Evolutionary conservation across 2,888 invertebrate species (phyloP).

Genomic region (Meloe dianella): DNA sequence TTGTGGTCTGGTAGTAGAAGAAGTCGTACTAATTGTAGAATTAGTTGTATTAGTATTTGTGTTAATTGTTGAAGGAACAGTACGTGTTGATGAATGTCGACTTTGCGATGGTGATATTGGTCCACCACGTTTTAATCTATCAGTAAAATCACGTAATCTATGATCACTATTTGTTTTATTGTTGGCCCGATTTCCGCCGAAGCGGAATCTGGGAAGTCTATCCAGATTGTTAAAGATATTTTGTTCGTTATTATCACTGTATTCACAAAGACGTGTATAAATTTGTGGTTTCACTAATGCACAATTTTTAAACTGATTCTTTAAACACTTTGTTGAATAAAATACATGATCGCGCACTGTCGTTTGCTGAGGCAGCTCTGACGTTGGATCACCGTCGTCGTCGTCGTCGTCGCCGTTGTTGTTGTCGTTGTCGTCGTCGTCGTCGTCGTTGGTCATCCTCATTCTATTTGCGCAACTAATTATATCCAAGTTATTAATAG

Average conservation of each 20-base stretch:
- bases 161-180: conserved; percentile 66
- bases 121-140: conserved; percentile 70
- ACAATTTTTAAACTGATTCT: conserved; percentile 55
- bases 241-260: conserved; percentile 49
- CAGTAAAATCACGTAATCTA: conserved; percentile 76
- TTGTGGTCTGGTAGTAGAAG: conserved; percentile 25
- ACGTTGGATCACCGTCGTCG: conserved; percentile 52
- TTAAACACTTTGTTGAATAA: conserved; percentile 52
- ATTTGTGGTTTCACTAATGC: conserved; percentile 56
- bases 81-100: conserved; percentile 43
- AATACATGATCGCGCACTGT: conserved; percentile 56
- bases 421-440: conserved; percentile 1
- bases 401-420: background rate
- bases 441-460: conserved; percentile 50
- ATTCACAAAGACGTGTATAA: conserved; percentile 53
- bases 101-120: conserved; percentile 56
- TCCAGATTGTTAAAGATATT: conserved; percentile 71
- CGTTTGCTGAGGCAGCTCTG: conserved; percentile 54
- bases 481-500: conserved; percentile 61
- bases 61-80: background rate
- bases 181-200: conserved; percentile 64
- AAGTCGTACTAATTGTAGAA: background rate
- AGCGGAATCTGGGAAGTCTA: conserved; percentile 79
- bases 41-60: too few relatives aligned
- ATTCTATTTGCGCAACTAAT: conserved; percentile 60